Evolutionary conservation across 2,797 vertebrate species (phyloP).

Genomic region (Heliangelus exortis): DNA sequence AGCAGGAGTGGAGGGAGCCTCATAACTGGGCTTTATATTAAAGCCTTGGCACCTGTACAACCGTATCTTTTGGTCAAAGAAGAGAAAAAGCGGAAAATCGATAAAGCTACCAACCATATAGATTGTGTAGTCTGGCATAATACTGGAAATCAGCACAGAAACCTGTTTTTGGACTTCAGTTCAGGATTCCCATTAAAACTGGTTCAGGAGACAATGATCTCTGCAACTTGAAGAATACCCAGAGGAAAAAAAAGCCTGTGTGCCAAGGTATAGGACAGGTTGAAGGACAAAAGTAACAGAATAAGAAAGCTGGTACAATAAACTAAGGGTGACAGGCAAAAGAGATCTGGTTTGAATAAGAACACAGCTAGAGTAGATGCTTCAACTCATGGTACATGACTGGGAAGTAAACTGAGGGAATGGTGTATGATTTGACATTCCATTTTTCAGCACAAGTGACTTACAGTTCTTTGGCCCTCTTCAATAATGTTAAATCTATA

Average conservation of each 20-base stretch:
- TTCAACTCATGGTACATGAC: neutral
- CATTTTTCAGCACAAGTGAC: neutral
- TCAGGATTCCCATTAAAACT: neutral
- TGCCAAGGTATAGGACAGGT: neutral
- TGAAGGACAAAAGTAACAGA: neutral
- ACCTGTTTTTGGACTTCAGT: neutral
- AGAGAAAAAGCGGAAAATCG: neutral
- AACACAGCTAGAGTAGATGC: neutral
- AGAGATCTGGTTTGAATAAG: neutral
- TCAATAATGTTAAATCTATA: neutral
- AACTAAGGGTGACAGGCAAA: neutral
- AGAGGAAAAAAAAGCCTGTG: neutral
- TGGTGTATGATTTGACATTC: neutral
- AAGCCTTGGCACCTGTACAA: neutral
- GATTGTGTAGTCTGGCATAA: neutral
- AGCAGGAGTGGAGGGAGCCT: neutral
- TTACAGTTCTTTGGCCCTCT: neutral
- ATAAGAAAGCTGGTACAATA: neutral
- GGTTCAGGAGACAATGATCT: neutral
- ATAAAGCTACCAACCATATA: neutral
- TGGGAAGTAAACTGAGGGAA: neutral
- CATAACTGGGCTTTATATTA: neutral
- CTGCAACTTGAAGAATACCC: neutral
- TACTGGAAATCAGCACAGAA: neutral
- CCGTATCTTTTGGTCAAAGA: neutral